These are phyloP conservation scores for Anarsia innoxiella DNA, from an alignment of 2,888 invertebrate species.

Conservation along the genomic window DNA sequence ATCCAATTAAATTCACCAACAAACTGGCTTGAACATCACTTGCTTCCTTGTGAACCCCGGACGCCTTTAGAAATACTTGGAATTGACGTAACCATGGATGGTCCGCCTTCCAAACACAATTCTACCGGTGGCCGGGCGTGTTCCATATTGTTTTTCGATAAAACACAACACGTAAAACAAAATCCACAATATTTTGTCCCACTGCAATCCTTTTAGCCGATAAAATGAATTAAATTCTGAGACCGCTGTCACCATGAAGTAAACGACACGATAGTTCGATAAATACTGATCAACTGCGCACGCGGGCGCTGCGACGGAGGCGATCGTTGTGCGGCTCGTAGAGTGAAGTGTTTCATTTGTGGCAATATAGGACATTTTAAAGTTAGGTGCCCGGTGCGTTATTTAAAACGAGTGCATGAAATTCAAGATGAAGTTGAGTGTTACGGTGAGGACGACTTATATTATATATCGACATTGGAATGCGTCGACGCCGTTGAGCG, in stretches of 20 bases:
- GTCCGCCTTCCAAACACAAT: constrained; percentile 1
- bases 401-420: neutral
- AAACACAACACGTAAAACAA: no score
- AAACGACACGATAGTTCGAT: no score
- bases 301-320: constrained; percentile 1
- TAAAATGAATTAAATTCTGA: no score
- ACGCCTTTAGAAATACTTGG: constrained; percentile 10
- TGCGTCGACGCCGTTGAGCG: neutral
- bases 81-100: constrained; percentile 11
- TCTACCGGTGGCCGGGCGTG: constrained; percentile 11
- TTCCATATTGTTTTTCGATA: no score
- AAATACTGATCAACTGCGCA: neutral
- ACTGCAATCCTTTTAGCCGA: no score
- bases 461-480: neutral
- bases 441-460: neutral
- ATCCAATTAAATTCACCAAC: constrained; percentile 22
- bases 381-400: neutral
- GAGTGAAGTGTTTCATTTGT: constrained; percentile 9
- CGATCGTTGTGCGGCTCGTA: constrained; percentile 3
- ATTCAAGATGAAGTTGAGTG: neutral
- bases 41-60: constrained; percentile 9
- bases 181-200: no score
- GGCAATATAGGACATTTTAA: constrained; percentile 3
- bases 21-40: constrained; percentile 15
- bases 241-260: no score